Evolutionary conservation across 2,797 vertebrate genomes (phyloP).

Genomic region (Selene dorsalis): DNA sequence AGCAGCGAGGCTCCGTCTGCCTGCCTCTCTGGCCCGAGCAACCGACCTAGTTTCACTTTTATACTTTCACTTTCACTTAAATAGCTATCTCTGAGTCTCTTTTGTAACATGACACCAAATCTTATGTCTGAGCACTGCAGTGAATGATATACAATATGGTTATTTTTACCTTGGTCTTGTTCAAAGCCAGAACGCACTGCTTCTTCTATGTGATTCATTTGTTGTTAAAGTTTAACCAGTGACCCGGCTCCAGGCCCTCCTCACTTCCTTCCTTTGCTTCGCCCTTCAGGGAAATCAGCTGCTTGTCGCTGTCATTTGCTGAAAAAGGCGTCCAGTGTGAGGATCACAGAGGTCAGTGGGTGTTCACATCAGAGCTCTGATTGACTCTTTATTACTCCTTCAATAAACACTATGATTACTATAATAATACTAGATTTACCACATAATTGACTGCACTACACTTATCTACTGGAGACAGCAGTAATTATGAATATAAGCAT

Average conservation of each 20-base stretch:
- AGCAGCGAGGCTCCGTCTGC: not conserved
- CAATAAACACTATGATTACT: too few species aligned
- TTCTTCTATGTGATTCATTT: not conserved
- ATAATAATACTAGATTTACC: too few species aligned
- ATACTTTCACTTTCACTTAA: slow-evolving; percentile 48
- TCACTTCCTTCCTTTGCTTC: not conserved
- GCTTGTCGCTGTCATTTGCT: slow-evolving; percentile 35
- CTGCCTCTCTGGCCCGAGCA: not conserved
- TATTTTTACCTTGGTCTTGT: not conserved
- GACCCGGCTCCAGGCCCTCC: not conserved
- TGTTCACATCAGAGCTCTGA: too few species aligned
- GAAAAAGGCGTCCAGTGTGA: not conserved
- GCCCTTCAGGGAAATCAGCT: slow-evolving; percentile 46
- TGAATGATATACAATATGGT: too few species aligned
- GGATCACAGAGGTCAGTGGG: slow-evolving; percentile 49
- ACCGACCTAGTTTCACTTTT: not conserved
- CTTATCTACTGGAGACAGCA: too few species aligned
- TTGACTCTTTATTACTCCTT: too few species aligned
- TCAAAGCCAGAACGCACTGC: not conserved
- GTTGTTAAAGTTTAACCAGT: not conserved
- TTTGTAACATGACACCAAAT: too few species aligned
- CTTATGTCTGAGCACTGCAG: too few species aligned
- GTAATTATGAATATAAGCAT: too few species aligned
- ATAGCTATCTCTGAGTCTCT: not conserved
- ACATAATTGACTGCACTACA: too few species aligned